These are phyloP conservation scores for Apodemus agrarius DNA, from an alignment of 2,797 vertebrate species.

Conservation along the genomic window DNA sequence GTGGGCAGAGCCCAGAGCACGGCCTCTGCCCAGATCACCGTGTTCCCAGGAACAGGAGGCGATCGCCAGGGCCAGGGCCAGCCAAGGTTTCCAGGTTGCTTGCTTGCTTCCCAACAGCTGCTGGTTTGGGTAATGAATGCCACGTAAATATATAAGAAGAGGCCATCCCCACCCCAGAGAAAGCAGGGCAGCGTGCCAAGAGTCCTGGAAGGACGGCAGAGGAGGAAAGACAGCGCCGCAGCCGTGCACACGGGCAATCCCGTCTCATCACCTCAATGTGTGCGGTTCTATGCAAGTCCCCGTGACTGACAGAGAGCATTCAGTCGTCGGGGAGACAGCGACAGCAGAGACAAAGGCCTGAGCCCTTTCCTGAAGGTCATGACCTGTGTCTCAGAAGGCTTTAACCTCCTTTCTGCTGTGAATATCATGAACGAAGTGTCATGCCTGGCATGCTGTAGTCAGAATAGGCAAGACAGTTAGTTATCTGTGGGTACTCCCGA, in stretches of 20 bases:
- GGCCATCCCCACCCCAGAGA: conserved; percentile 53
- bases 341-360: neutral
- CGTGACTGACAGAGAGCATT: too few relatives aligned
- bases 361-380: neutral
- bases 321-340: neutral
- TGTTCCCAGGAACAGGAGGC: conserved; percentile 81
- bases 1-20: conserved; percentile 59
- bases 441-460: neutral
- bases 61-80: conserved; percentile 54
- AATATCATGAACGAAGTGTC: neutral
- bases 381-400: neutral
- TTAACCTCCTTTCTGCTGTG: neutral
- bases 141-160: conserved; percentile 76
- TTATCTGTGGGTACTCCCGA: neutral
- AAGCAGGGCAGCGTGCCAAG: conserved; percentile 50
- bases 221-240: neutral
- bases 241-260: fast-evolving
- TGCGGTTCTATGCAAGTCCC: too few relatives aligned
- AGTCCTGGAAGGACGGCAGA: neutral
- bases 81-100: conserved; percentile 80
- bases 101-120: conserved; percentile 78
- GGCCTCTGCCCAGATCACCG: conserved; percentile 74
- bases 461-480: neutral
- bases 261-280: neutral
- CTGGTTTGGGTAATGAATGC: conserved; percentile 80